Percentiles rank a stretch among this genome's conserved stretches.
These are phyloP conservation scores for Pelodytes ibericus DNA, from an alignment of 2,797 vertebrate genomes.

Conservation along the genomic window DNA sequence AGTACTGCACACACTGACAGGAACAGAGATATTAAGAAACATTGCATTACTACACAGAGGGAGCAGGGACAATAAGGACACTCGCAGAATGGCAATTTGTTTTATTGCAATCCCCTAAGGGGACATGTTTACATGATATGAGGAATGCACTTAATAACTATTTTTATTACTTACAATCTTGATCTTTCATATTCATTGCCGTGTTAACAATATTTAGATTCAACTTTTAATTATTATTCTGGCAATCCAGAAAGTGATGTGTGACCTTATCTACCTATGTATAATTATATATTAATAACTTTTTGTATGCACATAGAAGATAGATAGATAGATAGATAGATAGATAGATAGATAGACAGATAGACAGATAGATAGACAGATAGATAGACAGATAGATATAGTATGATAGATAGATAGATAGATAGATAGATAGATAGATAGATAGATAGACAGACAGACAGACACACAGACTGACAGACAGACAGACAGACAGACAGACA, in stretches of 20 bases:
- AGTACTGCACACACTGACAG: slow-evolving; percentile 6
- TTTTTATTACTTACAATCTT: slow-evolving; percentile 5
- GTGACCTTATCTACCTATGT: background rate
- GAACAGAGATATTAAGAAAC: slow-evolving; percentile 22
- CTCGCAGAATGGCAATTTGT: slow-evolving; percentile 21
- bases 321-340: too few species aligned
- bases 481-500: too few species aligned
- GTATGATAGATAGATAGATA: too few species aligned
- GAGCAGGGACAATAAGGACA: slow-evolving; percentile 16
- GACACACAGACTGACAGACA: too few species aligned
- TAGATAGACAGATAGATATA: too few species aligned
- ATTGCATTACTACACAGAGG: slow-evolving; percentile 15
- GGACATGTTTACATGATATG: slow-evolving; percentile 24
- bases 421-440: too few species aligned
- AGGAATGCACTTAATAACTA: slow-evolving; percentile 36
- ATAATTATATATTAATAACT: background rate
- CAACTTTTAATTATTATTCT: background rate
- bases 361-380: too few species aligned
- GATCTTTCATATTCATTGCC: background rate
- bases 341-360: too few species aligned
- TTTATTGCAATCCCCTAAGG: slow-evolving; percentile 13
- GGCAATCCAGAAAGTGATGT: too few species aligned
- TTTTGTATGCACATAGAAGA: background rate
- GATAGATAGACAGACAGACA: too few species aligned
- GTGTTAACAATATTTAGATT: background rate